Conservation (phyloP, 2,113 vertebrate species). For the Chelonoidis abingdonii region DNA sequence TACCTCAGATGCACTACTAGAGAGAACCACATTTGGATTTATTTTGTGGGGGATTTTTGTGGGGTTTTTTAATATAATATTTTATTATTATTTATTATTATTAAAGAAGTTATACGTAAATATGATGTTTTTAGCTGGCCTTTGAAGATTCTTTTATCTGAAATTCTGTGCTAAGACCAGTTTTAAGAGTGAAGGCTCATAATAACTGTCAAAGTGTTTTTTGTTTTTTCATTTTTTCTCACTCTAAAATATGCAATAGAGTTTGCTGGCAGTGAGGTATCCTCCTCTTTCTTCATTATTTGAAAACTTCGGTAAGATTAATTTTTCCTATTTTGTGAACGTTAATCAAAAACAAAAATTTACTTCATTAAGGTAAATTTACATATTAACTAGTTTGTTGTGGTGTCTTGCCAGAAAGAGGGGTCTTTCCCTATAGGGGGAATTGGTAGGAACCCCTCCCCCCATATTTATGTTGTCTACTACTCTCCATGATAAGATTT, state of each 20-base stretch:
- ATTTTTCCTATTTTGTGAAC: background rate
- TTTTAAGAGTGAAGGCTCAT: background rate
- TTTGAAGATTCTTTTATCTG: background rate
- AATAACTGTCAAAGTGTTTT: background rate
- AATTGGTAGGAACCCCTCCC: background rate
- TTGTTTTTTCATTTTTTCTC: background rate
- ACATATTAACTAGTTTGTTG: background rate
- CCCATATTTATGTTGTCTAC: background rate
- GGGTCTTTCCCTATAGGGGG: background rate
- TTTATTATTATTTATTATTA: too few species aligned
- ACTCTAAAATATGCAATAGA: background rate
- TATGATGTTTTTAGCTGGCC: accelerated
- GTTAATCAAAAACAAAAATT: background rate
- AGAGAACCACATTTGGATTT: background rate
- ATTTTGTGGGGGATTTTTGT: background rate
- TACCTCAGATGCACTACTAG: background rate
- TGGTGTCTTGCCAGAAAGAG: background rate
- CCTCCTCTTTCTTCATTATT: background rate
- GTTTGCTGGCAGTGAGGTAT: background rate
- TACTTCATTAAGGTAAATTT: background rate
- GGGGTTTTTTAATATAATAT: background rate
- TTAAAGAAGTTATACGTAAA: background rate
- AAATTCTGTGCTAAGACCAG: background rate
- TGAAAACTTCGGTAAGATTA: background rate
- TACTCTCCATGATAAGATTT: background rate